Evolutionary conservation across 1,140 invertebrate species (phyloP).

Genomic region (Hyles vespertilio): DNA sequence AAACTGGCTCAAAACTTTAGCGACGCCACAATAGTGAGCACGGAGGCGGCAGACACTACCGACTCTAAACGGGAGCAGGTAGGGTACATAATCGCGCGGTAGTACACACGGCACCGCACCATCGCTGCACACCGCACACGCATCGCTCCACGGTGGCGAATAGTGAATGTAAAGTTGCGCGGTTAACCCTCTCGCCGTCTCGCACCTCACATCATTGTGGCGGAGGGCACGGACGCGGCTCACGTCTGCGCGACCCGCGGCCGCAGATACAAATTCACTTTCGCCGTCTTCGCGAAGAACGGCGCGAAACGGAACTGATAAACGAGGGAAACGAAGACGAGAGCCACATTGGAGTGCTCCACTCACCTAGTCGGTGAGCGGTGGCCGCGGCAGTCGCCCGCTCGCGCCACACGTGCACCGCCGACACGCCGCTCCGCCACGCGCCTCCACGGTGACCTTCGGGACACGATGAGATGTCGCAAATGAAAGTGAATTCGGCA

Average conservation of each 20-base stretch:
- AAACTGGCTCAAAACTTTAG: slow-evolving; percentile 49
- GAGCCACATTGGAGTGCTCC: slow-evolving; percentile 38
- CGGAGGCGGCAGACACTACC: slow-evolving; percentile 15
- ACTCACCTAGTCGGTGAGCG: slow-evolving; percentile 68
- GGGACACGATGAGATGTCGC: slow-evolving; percentile 68
- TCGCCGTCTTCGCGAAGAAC: slow-evolving; percentile 57
- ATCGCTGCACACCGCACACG: too few species aligned
- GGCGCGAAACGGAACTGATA: slow-evolving; percentile 53
- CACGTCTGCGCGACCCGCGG: slow-evolving; percentile 21
- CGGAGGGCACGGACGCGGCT: slow-evolving; percentile 4
- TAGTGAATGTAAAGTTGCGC: slow-evolving; percentile 54
- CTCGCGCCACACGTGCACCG: slow-evolving; percentile 38
- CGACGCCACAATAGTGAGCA: slow-evolving; percentile 1
- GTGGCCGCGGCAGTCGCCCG: slow-evolving; percentile 49
- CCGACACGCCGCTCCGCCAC: slow-evolving; percentile 18
- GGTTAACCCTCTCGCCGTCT: slow-evolving; percentile 47
- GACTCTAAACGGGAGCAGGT: slow-evolving; percentile 25
- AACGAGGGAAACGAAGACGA: slow-evolving; percentile 58
- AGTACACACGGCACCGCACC: slow-evolving; percentile 27
- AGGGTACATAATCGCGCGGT: slow-evolving; percentile 33
- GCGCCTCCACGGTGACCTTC: slow-evolving; percentile 70
- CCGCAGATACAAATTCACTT: slow-evolving; percentile 45
- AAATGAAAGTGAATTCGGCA: slow-evolving; percentile 75
- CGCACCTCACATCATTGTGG: slow-evolving; percentile 20
- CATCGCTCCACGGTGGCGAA: slow-evolving; percentile 15